Percentiles rank a stretch among this genome's conserved stretches.
Evolutionary conservation across 2,797 vertebrate species (phyloP).

Genomic region (Kryptopterus vitreolus): DNA sequence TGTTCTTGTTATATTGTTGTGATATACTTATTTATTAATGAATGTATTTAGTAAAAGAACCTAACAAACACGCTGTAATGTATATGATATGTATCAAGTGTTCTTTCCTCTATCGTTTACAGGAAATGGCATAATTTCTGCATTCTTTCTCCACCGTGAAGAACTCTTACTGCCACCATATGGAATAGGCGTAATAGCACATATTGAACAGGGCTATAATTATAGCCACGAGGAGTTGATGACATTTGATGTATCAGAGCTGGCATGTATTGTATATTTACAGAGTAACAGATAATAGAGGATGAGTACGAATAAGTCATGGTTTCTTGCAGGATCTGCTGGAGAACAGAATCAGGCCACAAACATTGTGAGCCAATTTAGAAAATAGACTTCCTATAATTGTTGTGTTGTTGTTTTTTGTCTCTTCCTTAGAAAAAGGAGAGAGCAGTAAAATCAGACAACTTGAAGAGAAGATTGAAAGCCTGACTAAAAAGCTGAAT

Average conservation of each 20-base stretch:
- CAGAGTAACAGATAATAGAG: neutral
- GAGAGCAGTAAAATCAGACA: constrained; percentile 79
- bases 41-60: too few species aligned
- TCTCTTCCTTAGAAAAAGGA: constrained; percentile 65
- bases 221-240: neutral
- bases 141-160: neutral
- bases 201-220: neutral
- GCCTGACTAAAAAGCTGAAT: constrained; percentile 81
- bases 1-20: too few species aligned
- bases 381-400: neutral
- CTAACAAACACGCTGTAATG: too few species aligned
- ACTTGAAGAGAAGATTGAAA: constrained; percentile 85
- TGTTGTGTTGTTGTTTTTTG: neutral
- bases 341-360: neutral
- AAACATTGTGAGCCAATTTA: neutral
- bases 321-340: neutral
- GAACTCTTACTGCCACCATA: neutral
- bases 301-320: neutral
- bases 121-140: neutral
- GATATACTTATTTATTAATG: too few species aligned
- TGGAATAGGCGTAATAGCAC: neutral
- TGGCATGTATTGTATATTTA: neutral
- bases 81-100: too few species aligned
- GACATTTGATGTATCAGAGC: neutral
- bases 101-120: neutral